Percentiles rank a stretch among this genome's conserved stretches.
phyloP scores from a whole-genome alignment of 2,797 vertebrate species.

The Gobio occitaniae region DNA sequence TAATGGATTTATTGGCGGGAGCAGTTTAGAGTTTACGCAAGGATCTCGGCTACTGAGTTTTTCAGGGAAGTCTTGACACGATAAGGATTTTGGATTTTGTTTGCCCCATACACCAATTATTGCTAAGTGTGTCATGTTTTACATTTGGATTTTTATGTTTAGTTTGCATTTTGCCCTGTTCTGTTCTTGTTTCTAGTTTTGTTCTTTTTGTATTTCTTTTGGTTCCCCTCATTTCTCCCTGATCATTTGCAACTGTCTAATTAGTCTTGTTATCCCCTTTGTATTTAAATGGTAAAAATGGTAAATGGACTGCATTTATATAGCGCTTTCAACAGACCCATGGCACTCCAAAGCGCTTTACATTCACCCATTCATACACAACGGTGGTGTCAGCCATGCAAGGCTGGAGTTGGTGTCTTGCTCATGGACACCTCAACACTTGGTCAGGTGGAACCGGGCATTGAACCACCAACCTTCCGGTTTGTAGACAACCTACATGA shows the following conservation, averaged over 20 bases:
- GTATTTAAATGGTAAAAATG: not conserved
- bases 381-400: too few relatives aligned
- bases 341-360: too few relatives aligned
- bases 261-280: not conserved
- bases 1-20: conserved; percentile 18
- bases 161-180: not conserved
- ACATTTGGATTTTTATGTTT: not conserved
- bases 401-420: too few relatives aligned
- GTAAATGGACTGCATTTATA: too few relatives aligned
- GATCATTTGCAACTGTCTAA: not conserved
- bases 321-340: too few relatives aligned
- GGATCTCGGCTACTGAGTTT: not conserved
- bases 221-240: not conserved
- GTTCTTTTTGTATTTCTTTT: not conserved
- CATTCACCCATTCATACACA: too few relatives aligned
- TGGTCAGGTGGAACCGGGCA: too few relatives aligned
- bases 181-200: not conserved
- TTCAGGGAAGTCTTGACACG: not conserved
- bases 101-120: not conserved
- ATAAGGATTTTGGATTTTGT: not conserved
- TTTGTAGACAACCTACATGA: too few relatives aligned
- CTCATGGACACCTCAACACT: too few relatives aligned
- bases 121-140: not conserved
- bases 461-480: too few relatives aligned
- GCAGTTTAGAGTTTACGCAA: not conserved